Percentiles rank a stretch among this genome's conserved stretches.
phyloP scores from a whole-genome alignment of 2,888 invertebrate genomes.

The Polydesmus complanatus region DNA sequence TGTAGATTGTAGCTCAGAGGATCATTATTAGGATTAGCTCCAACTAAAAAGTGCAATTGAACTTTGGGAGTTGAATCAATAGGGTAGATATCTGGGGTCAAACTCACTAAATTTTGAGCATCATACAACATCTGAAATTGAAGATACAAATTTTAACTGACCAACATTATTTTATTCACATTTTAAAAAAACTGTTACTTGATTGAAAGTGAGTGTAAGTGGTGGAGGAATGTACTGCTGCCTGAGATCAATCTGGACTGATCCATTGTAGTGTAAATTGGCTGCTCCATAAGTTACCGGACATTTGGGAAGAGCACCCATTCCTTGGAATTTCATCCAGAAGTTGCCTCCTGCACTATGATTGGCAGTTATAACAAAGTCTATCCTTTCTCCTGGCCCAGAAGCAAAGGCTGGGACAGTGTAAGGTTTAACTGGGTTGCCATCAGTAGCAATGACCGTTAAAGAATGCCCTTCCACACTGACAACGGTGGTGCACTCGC shows the following conservation, averaged over 20 bases:
- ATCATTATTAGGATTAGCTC: background rate
- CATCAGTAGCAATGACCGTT: constrained; percentile 6
- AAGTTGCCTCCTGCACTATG: constrained; percentile 63
- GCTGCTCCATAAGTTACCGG: no score
- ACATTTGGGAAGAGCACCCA: no score
- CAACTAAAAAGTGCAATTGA: background rate
- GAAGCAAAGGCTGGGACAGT: constrained; percentile 51
- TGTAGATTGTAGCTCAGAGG: background rate
- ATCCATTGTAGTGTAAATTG: no score
- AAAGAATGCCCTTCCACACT: background rate
- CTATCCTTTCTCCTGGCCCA: constrained; percentile 78
- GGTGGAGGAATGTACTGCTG: no score
- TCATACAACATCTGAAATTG: background rate
- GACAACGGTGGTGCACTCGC: background rate
- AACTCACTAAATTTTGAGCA: background rate
- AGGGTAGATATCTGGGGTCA: background rate
- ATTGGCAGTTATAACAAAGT: constrained; percentile 63
- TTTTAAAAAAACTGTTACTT: background rate
- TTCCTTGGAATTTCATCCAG: constrained; percentile 69
- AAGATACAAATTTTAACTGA: background rate
- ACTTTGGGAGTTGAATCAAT: background rate
- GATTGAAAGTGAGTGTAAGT: no score
- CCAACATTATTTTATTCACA: background rate
- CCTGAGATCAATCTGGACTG: no score
- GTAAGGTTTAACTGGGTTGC: background rate